These are phyloP conservation scores for Linnaemya tessellans DNA, from an alignment of 2,888 invertebrate species.

Conservation along the genomic window DNA sequence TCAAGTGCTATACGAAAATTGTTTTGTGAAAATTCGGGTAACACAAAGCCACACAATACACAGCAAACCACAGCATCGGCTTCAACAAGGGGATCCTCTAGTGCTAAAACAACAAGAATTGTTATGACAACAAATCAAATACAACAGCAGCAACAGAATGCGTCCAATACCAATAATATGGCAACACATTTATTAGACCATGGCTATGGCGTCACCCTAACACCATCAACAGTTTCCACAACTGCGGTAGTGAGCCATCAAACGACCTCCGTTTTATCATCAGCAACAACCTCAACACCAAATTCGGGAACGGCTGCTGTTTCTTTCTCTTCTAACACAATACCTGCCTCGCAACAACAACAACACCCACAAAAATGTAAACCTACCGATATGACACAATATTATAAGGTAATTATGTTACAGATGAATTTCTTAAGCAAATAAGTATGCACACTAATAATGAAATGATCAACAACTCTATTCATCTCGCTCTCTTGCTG, in stretches of 20 bases:
- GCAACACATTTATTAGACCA: slow-evolving; percentile 90
- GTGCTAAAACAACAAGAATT: slow-evolving; percentile 59
- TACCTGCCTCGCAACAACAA: slow-evolving; percentile 72
- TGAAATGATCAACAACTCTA: no score
- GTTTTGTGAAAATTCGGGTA: slow-evolving; percentile 74
- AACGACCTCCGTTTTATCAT: slow-evolving; percentile 60
- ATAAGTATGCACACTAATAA: no score
- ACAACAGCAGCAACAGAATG: slow-evolving; percentile 53
- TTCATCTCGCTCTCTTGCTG: no score
- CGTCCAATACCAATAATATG: slow-evolving; percentile 61
- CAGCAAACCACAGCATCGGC: slow-evolving; percentile 61
- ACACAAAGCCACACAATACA: slow-evolving; percentile 48
- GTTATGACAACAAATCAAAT: slow-evolving; percentile 65
- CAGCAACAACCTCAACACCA: slow-evolving; percentile 76
- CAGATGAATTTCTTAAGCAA: background rate
- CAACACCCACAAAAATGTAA: slow-evolving; percentile 78
- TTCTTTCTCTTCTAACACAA: slow-evolving; percentile 69
- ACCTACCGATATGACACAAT: slow-evolving; percentile 82
- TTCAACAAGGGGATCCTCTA: slow-evolving; percentile 44
- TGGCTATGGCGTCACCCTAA: slow-evolving; percentile 92
- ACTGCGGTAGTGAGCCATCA: slow-evolving; percentile 81
- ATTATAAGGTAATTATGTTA: slow-evolving; percentile 80
- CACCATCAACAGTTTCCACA: slow-evolving; percentile 83
- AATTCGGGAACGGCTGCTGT: slow-evolving; percentile 66
- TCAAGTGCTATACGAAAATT: slow-evolving; percentile 78